These are phyloP conservation scores for Phaetusa simplex DNA, from an alignment of 2,113 vertebrate species.

Conservation along the genomic window DNA sequence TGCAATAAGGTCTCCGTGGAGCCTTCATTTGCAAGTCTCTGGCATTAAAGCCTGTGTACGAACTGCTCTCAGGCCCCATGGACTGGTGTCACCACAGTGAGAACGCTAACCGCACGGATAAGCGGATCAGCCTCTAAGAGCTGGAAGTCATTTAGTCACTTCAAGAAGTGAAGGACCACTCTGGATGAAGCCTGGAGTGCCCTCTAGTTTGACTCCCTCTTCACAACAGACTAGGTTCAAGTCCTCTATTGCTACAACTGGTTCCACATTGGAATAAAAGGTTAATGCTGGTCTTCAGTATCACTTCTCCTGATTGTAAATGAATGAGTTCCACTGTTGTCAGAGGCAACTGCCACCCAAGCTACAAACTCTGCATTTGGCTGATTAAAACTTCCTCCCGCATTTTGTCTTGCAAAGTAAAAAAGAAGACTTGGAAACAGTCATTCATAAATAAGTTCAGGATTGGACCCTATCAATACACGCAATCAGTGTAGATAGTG, in stretches of 20 bases:
- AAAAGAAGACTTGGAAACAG: neutral
- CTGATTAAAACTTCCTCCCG: neutral
- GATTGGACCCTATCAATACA: neutral
- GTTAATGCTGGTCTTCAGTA: neutral
- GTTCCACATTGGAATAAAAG: neutral
- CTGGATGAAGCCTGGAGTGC: neutral
- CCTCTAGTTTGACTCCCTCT: neutral
- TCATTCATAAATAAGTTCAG: neutral
- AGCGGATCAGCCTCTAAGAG: neutral
- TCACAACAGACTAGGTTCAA: neutral
- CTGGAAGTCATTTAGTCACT: neutral
- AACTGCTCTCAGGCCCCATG: accelerated
- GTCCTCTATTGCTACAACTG: neutral
- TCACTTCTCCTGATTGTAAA: neutral
- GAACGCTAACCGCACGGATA: neutral
- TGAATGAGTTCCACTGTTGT: neutral
- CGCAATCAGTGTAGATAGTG: neutral
- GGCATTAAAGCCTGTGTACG: accelerated
- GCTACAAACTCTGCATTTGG: neutral
- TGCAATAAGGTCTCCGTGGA: neutral
- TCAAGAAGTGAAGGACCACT: neutral
- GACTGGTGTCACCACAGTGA: neutral
- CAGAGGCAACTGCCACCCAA: neutral
- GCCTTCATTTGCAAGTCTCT: neutral
- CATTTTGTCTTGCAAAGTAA: neutral